These are phyloP conservation scores for Falco concolor DNA, from an alignment of 2,797 vertebrate species.

Conservation along the genomic window DNA sequence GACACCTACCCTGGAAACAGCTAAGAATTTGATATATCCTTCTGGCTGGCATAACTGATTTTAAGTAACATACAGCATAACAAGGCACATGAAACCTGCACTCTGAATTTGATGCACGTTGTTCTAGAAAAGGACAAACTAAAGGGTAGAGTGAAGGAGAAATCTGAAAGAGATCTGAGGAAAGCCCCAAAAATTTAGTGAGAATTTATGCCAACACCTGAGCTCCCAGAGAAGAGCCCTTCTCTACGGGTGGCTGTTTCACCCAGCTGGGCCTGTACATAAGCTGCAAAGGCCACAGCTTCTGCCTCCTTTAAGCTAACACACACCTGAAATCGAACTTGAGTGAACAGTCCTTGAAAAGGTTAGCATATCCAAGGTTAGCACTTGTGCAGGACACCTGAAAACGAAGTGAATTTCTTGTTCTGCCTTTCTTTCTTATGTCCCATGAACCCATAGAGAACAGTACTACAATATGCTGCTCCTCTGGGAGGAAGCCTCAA, in stretches of 20 bases:
- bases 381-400: neutral
- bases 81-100: neutral
- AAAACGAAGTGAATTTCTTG: neutral
- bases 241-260: neutral
- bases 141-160: neutral
- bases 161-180: neutral
- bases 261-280: neutral
- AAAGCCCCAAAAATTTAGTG: neutral
- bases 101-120: neutral
- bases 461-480: neutral
- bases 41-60: neutral
- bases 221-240: neutral
- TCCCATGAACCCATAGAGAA: neutral
- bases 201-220: rapidly evolving
- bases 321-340: neutral
- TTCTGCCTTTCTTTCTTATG: neutral
- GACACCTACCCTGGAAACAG: neutral
- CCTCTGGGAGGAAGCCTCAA: neutral
- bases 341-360: neutral
- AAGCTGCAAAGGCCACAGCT: neutral
- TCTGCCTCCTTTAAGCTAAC: neutral
- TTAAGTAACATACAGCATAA: neutral
- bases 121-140: neutral
- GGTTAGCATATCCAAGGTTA: neutral
- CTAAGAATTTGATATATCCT: neutral